A percentile compares a stretch with the other conserved stretches of the same genome.
Evolutionary conservation across 1,140 invertebrate species (phyloP).

Genomic region (Drosophila mauritiana): DNA sequence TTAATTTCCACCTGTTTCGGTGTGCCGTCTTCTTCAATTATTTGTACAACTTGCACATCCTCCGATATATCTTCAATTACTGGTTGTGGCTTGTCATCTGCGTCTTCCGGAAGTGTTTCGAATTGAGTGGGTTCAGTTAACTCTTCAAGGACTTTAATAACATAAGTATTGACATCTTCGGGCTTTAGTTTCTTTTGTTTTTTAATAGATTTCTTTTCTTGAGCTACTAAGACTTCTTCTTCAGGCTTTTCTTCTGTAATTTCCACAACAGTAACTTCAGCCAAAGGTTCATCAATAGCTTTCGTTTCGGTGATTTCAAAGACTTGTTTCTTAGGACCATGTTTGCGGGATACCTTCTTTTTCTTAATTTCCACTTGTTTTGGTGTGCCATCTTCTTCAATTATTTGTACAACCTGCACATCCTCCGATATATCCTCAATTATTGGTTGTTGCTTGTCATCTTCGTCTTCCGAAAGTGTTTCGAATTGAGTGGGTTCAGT

Average conservation of each 20-base stretch:
- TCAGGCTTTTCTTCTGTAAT: constrained; percentile 23
- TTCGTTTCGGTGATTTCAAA: constrained; percentile 53
- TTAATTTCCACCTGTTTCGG: constrained; percentile 42
- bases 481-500: constrained; percentile 17
- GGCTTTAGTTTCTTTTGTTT: constrained; percentile 59
- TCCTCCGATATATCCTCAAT: constrained; percentile 55
- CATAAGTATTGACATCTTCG: constrained; percentile 44
- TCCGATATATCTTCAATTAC: constrained; percentile 54
- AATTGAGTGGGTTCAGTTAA: constrained; percentile 32
- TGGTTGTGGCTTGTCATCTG: constrained; percentile 25
- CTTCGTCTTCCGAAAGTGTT: constrained; percentile 38
- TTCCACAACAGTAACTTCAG: constrained; percentile 56
- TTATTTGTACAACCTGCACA: constrained; percentile 30
- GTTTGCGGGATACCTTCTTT: constrained; percentile 51
- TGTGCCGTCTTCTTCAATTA: constrained; percentile 35
- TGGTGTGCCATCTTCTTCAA: constrained; percentile 31
- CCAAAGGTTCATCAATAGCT: constrained; percentile 19
- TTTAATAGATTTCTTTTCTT: constrained; percentile 35
- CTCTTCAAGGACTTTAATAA: constrained; percentile 49
- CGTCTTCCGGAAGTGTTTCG: constrained; percentile 39
- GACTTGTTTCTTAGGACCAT: constrained; percentile 50
- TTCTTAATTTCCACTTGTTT: constrained; percentile 50
- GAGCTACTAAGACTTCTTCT: background rate
- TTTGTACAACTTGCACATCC: constrained; percentile 29
- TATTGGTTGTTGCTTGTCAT: constrained; percentile 25